Percentiles rank a stretch among this genome's conserved stretches.
Conservation (phyloP, 30 jellyfish, hydroid and myxozoan genomes). For the Aurelia aurita complex sp. Pacific region DNA sequence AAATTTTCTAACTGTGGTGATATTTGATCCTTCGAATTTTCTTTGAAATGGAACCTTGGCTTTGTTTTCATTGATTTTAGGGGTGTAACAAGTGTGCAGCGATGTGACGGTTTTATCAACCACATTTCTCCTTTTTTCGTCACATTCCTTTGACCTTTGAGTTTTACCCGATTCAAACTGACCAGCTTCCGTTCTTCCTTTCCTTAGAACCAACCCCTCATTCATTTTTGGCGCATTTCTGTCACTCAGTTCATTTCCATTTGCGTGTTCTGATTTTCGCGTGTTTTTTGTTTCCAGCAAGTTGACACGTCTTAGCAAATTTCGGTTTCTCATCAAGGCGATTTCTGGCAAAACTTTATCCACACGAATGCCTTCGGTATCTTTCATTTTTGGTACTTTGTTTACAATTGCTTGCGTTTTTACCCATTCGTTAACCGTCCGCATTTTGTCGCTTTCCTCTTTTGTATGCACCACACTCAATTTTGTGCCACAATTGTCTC, state of each 20-base stretch:
- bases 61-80: background rate
- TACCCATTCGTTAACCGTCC: slow-evolving; percentile 29
- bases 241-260: background rate
- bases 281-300: background rate
- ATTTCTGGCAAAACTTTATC: slow-evolving; percentile 14
- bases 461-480: background rate
- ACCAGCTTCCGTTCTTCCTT: no score
- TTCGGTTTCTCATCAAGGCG: background rate
- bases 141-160: no score
- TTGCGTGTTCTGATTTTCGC: background rate
- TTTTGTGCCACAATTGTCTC: background rate
- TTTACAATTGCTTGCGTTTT: slow-evolving; percentile 15
- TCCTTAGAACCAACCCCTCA: background rate
- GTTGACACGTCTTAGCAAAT: background rate
- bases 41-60: background rate
- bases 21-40: background rate
- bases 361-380: background rate
- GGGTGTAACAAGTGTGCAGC: no score
- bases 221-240: background rate
- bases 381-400: background rate
- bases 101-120: no score
- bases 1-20: background rate
- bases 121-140: no score
- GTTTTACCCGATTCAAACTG: no score
- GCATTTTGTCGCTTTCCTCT: slow-evolving; percentile 5